Conservation (phyloP, 2,888 invertebrate species). For the Trisateles emortualis region DNA sequence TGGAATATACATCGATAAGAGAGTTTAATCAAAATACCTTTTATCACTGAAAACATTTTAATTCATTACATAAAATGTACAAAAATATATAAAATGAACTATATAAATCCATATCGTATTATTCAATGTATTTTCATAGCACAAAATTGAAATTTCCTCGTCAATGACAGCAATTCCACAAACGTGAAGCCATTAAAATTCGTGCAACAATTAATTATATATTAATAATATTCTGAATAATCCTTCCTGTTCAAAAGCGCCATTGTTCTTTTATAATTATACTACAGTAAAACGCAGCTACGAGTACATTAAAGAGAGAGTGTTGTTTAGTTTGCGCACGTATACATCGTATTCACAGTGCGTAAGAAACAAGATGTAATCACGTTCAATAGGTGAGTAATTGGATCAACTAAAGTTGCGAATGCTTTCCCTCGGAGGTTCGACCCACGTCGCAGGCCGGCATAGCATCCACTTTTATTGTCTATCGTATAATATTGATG, state of each 20-base stretch:
- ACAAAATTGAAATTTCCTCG: neutral
- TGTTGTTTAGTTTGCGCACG: neutral
- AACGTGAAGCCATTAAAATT: neutral
- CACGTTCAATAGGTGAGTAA: conserved; percentile 54
- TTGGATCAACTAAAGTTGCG: conserved; percentile 49
- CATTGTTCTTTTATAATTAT: neutral
- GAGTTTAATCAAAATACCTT: conserved; percentile 14
- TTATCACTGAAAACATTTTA: conserved; percentile 31
- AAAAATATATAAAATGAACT: neutral
- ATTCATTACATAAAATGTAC: neutral
- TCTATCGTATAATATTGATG: conserved; percentile 57
- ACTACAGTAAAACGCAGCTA: neutral
- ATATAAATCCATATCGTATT: neutral
- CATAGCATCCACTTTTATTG: conserved; percentile 44
- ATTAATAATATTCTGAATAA: neutral
- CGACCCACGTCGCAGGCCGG: conserved; percentile 36
- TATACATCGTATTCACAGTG: conserved; percentile 1
- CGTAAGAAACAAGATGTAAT: conserved; percentile 50
- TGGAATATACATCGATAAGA: conserved; percentile 1
- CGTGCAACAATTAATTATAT: neutral
- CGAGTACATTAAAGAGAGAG: neutral
- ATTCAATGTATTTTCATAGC: neutral
- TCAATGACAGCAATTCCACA: neutral
- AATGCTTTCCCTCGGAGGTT: conserved; percentile 41
- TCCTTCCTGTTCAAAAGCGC: neutral